phyloP scores from a whole-genome alignment of 1,140 invertebrate species.

The Conus ventricosus region DNA sequence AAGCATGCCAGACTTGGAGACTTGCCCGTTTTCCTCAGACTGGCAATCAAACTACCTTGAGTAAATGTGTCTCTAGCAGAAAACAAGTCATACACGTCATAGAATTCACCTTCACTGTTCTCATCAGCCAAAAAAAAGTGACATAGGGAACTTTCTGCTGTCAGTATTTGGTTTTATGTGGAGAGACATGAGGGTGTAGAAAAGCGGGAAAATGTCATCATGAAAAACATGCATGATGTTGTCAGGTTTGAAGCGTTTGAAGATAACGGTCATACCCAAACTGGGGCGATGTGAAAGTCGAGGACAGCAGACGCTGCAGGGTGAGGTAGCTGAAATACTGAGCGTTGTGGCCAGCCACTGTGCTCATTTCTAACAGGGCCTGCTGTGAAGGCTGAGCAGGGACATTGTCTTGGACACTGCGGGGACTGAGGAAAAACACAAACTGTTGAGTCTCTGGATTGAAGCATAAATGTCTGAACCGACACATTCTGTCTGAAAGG shows the following conservation, averaged over 20 bases:
- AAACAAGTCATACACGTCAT: conserved; percentile 62
- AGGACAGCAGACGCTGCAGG: conserved; percentile 50
- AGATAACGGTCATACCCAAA: conserved; percentile 59
- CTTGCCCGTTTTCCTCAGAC: conserved; percentile 39
- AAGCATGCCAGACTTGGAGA: conserved; percentile 72
- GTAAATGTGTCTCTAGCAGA: conserved; percentile 48
- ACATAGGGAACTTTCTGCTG: not conserved
- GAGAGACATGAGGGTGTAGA: conserved; percentile 68
- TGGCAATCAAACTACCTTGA: conserved; percentile 13
- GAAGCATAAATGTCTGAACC: conserved; percentile 74
- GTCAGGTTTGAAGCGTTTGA: conserved; percentile 77
- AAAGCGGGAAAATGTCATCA: conserved; percentile 78
- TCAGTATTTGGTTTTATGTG: conserved; percentile 17
- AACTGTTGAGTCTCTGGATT: conserved; percentile 62
- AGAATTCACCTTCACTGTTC: conserved; percentile 51
- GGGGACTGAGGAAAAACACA: conserved; percentile 66
- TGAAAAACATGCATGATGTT: conserved; percentile 80
- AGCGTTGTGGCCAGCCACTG: conserved; percentile 71
- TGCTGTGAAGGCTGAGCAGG: conserved; percentile 52
- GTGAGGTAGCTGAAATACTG: conserved; percentile 65
- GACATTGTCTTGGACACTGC: conserved; percentile 57
- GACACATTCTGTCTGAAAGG: conserved; percentile 62
- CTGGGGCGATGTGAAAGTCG: conserved; percentile 44
- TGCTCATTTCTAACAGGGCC: conserved; percentile 67
- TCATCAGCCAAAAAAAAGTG: conserved; percentile 63